These are phyloP conservation scores for Leptonema lineaticorne DNA, from an alignment of 1,140 invertebrate species.

Conservation along the genomic window DNA sequence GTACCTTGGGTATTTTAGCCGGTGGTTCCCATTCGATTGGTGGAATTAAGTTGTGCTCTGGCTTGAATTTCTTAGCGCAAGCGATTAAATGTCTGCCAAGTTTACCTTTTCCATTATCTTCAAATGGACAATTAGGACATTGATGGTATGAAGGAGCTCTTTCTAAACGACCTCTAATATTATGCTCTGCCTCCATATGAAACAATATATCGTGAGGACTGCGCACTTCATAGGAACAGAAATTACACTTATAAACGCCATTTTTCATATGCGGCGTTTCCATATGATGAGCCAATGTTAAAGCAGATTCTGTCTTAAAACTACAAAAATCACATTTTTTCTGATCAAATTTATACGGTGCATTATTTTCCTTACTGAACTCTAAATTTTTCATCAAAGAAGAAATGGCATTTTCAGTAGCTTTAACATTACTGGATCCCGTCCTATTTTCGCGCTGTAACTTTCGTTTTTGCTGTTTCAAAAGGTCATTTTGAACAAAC, in stretches of 20 bases:
- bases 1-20: constrained; percentile 82
- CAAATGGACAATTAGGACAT: constrained; percentile 91
- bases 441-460: constrained; percentile 62
- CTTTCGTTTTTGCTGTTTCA: constrained; percentile 84
- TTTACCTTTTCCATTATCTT: constrained; percentile 93
- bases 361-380: constrained; percentile 86
- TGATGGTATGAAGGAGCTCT: constrained; percentile 85
- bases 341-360: constrained; percentile 75
- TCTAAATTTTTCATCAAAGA: constrained; percentile 81
- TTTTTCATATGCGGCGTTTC: constrained; percentile 91
- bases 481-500: constrained; percentile 86
- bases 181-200: constrained; percentile 90
- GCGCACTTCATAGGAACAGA: constrained; percentile 79
- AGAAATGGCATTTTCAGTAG: constrained; percentile 75
- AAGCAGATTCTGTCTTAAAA: constrained; percentile 87
- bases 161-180: constrained; percentile 77
- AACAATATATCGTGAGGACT: constrained; percentile 85
- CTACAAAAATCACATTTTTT: constrained; percentile 89
- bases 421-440: constrained; percentile 62
- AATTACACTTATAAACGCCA: constrained; percentile 83
- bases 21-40: constrained; percentile 88
- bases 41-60: constrained; percentile 81
- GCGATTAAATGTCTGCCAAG: constrained; percentile 84
- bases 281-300: constrained; percentile 87
- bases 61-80: constrained; percentile 88